Evolutionary conservation across 2,113 vertebrate genomes (phyloP).

Genomic region (Tetrao urogallus): DNA sequence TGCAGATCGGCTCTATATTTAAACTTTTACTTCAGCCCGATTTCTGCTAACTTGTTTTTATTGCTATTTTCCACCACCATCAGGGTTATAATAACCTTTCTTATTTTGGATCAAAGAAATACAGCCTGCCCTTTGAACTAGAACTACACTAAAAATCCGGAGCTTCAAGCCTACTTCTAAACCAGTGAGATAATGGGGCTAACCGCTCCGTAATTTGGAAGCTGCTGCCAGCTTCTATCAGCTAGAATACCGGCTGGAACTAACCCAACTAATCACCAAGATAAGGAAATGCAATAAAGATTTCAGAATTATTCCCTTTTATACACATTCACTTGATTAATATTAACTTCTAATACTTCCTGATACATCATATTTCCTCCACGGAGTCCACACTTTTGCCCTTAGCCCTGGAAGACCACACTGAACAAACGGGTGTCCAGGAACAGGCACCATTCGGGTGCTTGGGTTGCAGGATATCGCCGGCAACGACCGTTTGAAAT

Average conservation of each 20-base stretch:
- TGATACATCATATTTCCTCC: conserved; percentile 1
- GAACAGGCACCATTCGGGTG: neutral
- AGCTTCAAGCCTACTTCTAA: conserved; percentile 21
- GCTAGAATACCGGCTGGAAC: neutral
- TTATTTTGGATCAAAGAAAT: conserved; percentile 39
- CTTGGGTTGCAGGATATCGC: neutral
- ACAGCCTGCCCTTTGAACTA: conserved; percentile 41
- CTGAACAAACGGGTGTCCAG: neutral
- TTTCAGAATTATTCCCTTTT: conserved; percentile 50
- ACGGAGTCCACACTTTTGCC: neutral
- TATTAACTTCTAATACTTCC: conserved; percentile 36
- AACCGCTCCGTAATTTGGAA: conserved; percentile 22
- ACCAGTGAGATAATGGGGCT: neutral
- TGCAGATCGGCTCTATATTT: neutral
- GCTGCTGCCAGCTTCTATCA: neutral
- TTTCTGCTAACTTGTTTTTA: neutral
- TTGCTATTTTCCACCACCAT: conserved; percentile 3
- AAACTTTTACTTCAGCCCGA: neutral
- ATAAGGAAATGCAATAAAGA: conserved; percentile 50
- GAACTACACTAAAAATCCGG: neutral
- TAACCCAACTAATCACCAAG: conserved; percentile 16
- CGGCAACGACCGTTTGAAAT: neutral
- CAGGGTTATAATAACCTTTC: neutral
- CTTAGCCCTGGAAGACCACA: neutral
- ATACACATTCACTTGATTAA: conserved; percentile 3